These are phyloP conservation scores for Halictus ligatus DNA, from an alignment of 2,888 invertebrate genomes.

Conservation along the genomic window DNA sequence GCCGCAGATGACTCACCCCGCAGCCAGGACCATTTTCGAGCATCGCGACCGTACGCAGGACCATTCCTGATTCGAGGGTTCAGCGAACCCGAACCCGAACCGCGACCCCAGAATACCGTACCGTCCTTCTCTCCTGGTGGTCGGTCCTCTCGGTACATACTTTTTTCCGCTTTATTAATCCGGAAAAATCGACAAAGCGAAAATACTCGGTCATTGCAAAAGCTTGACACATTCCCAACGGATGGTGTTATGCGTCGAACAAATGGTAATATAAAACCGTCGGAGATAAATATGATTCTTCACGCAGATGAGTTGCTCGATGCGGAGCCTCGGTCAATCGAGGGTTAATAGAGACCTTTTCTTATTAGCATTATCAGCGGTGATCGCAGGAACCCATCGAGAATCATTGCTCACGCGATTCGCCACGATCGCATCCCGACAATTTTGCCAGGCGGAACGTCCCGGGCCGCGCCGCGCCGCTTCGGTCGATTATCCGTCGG, in stretches of 20 bases:
- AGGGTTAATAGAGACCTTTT: slow-evolving; percentile 2
- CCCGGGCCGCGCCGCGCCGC: background rate
- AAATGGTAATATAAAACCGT: background rate
- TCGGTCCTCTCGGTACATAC: background rate
- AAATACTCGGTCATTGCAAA: no score
- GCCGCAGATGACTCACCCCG: slow-evolving; percentile 42
- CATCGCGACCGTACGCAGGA: slow-evolving; percentile 28
- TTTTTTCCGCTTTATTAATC: background rate
- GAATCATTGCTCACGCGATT: background rate
- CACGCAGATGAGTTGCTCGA: background rate
- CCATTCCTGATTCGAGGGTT: slow-evolving; percentile 52
- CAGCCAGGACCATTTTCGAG: slow-evolving; percentile 37
- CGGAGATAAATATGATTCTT: background rate
- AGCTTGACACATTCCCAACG: no score
- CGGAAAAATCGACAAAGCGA: background rate
- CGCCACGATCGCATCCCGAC: background rate
- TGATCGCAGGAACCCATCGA: background rate
- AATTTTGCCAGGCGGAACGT: background rate
- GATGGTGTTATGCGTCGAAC: no score
- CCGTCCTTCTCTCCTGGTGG: background rate
- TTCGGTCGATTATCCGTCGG: background rate
- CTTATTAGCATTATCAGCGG: slow-evolving; percentile 6
- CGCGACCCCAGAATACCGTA: slow-evolving; percentile 1
- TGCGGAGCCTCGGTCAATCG: background rate
- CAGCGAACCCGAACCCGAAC: slow-evolving; percentile 53